Base-by-base conservation (phyloP, 2,888 invertebrate genomes). In the Acanthosepion pharaonis region DNA sequence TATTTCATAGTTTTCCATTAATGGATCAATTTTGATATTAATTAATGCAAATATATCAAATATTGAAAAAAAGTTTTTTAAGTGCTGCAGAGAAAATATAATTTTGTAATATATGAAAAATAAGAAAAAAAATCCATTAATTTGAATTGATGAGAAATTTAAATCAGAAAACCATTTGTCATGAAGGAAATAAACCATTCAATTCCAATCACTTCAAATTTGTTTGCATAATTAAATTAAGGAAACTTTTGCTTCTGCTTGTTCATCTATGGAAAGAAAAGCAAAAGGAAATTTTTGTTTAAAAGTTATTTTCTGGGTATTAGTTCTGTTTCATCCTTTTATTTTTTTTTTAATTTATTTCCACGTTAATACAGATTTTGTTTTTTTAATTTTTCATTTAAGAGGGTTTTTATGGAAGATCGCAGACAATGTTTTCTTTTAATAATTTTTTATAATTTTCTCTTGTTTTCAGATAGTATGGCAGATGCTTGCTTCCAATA, bases 11-110 rank as follows among this genome's bases (percentile, higher is more conserved):
- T 78, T 78, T 78, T n/a, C 78, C n/a, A 28, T 78, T 5, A 78
- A 78, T 78, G 78, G 78, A 78, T 78, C 78, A 78, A 78, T 78
- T 78, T 78, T 78, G 28, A 78, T 78, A 78, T 78, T 78, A 78
- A 78, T 78, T 78, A 78, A 78, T n/a, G 78, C 78, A 78, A 78
- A 78, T 78, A n/a, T 78, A 25, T 9, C 28, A 78, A 78, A 78
- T 78, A 78, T 5, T 25, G 1, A 1, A 25, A 28, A 28, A 28
- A 25, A 78, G 28, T 78, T 25, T 25, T 78, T 78, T 25, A 23
- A 78, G 78, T 9, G 8, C 28, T 8, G 8, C 8, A 3, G 78
- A 78, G 25, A 78, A 78, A 25, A 78, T n/a, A 78, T 2, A 78
- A 78, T 25, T 25, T 25, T 5, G 78, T 9, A 78, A 78, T 25